These are phyloP conservation scores for Myotis davidii DNA, from an alignment of 2,113 vertebrate species.

Conservation along the genomic window DNA sequence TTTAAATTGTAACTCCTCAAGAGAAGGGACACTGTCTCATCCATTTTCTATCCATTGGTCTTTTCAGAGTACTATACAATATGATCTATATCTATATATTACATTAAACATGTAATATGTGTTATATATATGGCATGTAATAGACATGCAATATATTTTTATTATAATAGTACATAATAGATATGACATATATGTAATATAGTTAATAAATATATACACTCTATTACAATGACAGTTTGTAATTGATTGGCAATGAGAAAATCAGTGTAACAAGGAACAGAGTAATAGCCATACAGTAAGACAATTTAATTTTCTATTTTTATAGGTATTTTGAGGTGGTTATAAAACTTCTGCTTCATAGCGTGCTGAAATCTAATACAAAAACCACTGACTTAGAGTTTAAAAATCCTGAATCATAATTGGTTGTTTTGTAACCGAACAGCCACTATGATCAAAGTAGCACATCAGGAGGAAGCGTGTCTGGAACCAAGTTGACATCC, in stretches of 20 bases:
- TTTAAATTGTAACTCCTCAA: background rate
- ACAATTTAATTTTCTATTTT: constrained; percentile 46
- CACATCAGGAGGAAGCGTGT: background rate
- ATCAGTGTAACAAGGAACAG: background rate
- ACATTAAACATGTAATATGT: background rate
- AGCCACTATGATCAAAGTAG: background rate
- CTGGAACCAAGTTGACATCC: background rate
- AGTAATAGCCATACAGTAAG: background rate
- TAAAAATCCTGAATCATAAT: background rate
- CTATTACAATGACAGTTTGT: constrained; percentile 3
- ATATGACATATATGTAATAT: background rate
- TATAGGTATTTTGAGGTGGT: background rate
- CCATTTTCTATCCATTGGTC: background rate
- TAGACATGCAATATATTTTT: background rate
- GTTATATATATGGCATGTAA: background rate
- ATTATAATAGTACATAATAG: background rate
- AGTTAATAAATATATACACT: background rate
- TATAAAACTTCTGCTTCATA: constrained; percentile 49
- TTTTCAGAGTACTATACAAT: background rate
- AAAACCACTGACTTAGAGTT: background rate
- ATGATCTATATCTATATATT: too few species aligned
- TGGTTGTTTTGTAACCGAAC: background rate
- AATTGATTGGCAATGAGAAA: constrained; percentile 28
- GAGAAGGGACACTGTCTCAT: background rate
- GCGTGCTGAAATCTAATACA: constrained; percentile 9